Evolutionary conservation across 2,113 vertebrate genomes (phyloP), one percentile per base, ranked within the genome.

Genomic region (Willisornis vidua): DNA sequence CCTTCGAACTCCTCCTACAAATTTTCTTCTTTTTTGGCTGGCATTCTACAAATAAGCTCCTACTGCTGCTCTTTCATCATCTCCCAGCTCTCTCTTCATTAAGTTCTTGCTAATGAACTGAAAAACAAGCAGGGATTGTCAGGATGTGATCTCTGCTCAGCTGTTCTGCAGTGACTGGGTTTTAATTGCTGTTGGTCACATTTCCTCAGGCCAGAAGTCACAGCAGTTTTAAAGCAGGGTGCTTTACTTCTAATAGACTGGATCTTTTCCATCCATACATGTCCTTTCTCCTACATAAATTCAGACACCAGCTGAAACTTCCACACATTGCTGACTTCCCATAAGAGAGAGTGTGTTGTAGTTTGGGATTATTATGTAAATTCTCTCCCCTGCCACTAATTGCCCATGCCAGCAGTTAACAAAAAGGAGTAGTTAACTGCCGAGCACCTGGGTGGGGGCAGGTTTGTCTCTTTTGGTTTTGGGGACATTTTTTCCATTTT

Each of bases 11-110:
- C 88, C 74, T 93, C 83, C 62, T 33, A 76, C 79, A 63, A 82
- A 49, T 89, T 85, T 85, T 70, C 46, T 89, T 75, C 18, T 45
- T 75, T 82, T 83, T 83, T 83, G 75, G 54, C 62, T 94, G 67
- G 59, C 37, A 62, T 90, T 74, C 55, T 85, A 28, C 83, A 80
- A 86, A 66, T 66, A 70, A 68, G 45, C 76, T 90, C 58, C 67
- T 58, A 76, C 54, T 16, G 0, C 54, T 85, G 48, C 49, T 86
- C 49, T 41, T 68, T 43, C 49, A 28, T 18, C 41, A 90, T 65
- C 39, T 90, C 54, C 29, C 77, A 85, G 52, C 25, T 82, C 67
- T 71, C 43, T 48, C 31, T 79, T 48, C 48, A 29, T 19, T 63
- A 57, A 73, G n/a, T 65, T 85, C 25, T 26, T 25, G n/a, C 72